Percentiles rank a stretch among this genome's conserved stretches.
phyloP scores from a whole-genome alignment of 2,113 vertebrate genomes.

The Phylloscopus trochiloides region DNA sequence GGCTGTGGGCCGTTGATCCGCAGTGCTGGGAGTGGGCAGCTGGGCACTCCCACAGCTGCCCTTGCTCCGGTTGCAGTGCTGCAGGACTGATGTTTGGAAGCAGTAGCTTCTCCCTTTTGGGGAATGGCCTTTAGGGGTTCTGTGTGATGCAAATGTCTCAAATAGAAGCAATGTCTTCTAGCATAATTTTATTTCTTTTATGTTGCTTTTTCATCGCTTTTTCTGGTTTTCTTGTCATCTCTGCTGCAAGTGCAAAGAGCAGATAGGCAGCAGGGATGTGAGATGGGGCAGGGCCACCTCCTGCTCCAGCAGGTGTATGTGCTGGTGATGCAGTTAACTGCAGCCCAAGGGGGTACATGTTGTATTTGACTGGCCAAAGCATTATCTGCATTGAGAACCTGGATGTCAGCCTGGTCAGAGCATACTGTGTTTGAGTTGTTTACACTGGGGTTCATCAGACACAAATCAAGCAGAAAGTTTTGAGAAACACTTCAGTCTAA shows the following conservation, averaged over 20 bases:
- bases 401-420: not conserved
- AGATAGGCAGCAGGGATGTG: not conserved
- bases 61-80: fast-evolving
- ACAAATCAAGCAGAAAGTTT: not conserved
- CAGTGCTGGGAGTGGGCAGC: not conserved
- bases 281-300: not conserved
- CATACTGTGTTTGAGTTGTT: not conserved
- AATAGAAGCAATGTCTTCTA: not conserved
- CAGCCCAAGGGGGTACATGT: fast-evolving
- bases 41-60: not conserved
- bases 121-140: not conserved
- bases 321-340: not conserved
- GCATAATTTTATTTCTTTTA: not conserved
- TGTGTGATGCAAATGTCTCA: fast-evolving
- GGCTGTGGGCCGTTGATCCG: not conserved
- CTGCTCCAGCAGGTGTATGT: not conserved
- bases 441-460: not conserved
- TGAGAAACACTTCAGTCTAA: not conserved
- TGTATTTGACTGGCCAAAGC: not conserved
- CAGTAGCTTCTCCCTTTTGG: not conserved
- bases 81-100: not conserved
- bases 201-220: not conserved
- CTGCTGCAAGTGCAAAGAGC: not conserved
- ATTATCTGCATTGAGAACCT: not conserved
- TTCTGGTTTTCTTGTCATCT: not conserved